These are phyloP conservation scores for Neodiprion virginianus DNA, from an alignment of 1,140 invertebrate species.

Conservation along the genomic window DNA sequence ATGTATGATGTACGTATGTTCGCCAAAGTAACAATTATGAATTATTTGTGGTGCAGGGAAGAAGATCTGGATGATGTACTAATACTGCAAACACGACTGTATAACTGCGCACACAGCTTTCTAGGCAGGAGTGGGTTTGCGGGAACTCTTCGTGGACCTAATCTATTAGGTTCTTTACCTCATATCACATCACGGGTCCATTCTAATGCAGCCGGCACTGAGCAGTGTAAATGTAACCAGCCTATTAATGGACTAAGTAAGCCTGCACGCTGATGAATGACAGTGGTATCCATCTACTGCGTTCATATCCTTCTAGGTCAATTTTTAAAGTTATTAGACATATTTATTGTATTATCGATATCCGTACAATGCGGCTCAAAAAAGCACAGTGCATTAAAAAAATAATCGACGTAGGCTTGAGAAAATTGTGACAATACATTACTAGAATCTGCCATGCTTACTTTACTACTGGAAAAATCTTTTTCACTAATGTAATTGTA, in stretches of 20 bases:
- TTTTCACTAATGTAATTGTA: not conserved
- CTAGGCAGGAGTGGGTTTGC: constrained; percentile 63
- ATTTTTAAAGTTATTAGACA: not conserved
- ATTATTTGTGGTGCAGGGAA: constrained; percentile 58
- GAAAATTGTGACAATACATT: not conserved
- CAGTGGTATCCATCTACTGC: constrained; percentile 20
- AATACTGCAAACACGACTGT: constrained; percentile 69
- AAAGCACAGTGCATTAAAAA: constrained; percentile 19
- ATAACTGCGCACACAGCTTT: constrained; percentile 71
- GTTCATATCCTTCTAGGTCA: not conserved
- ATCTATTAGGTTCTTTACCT: constrained; percentile 57
- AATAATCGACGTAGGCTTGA: constrained; percentile 2
- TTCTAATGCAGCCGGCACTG: constrained; percentile 49
- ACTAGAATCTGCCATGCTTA: not conserved
- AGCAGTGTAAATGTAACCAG: constrained; percentile 57
- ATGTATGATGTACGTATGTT: too few species aligned
- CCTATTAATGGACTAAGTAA: constrained; percentile 46
- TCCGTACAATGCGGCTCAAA: not conserved
- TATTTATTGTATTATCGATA: constrained; percentile 1
- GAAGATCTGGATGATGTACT: constrained; percentile 71
- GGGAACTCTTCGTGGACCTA: constrained; percentile 52
- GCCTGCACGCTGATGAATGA: constrained; percentile 46
- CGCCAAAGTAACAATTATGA: not conserved
- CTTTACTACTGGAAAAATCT: not conserved
- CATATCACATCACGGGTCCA: constrained; percentile 59